Evolutionary conservation across 2,888 invertebrate species (phyloP).

Genomic region (Spilarctia lutea): DNA sequence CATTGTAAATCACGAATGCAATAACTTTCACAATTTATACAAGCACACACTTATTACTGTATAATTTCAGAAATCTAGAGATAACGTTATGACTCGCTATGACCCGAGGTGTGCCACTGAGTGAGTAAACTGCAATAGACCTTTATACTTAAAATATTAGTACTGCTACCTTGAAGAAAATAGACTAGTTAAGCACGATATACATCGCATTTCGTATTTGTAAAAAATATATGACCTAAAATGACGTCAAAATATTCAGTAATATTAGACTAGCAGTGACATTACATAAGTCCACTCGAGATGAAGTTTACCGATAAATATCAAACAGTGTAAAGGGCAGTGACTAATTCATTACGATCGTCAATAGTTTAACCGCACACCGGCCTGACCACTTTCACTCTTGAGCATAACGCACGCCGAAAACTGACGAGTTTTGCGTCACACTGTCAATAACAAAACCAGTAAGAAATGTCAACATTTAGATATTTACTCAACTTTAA

Average conservation of each 20-base stretch:
- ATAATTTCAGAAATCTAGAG: not conserved
- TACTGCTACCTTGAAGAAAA: not conserved
- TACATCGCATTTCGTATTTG: not conserved
- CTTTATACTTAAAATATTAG: not conserved
- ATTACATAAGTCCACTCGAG: conserved; percentile 35
- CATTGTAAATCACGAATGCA: not conserved
- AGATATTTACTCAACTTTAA: conserved; percentile 25
- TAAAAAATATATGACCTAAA: not conserved
- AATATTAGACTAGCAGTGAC: not conserved
- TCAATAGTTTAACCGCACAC: conserved; percentile 35
- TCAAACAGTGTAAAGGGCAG: conserved; percentile 43
- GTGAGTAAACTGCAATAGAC: not conserved
- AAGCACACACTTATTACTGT: not conserved
- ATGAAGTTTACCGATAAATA: conserved; percentile 25
- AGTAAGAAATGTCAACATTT: conserved; percentile 3
- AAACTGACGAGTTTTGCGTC: conserved; percentile 37
- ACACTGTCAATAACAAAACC: not conserved
- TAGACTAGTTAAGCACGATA: not conserved
- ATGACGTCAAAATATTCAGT: not conserved
- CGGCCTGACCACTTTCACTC: conserved; percentile 51
- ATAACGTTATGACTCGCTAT: not conserved
- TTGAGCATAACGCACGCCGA: conserved; percentile 45
- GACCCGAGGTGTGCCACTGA: not conserved
- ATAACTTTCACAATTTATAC: not conserved
- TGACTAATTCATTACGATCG: conserved; percentile 48